phyloP scores from a whole-genome alignment of 2,888 invertebrate genomes.

The Leptarthrus brevirostris region DNA sequence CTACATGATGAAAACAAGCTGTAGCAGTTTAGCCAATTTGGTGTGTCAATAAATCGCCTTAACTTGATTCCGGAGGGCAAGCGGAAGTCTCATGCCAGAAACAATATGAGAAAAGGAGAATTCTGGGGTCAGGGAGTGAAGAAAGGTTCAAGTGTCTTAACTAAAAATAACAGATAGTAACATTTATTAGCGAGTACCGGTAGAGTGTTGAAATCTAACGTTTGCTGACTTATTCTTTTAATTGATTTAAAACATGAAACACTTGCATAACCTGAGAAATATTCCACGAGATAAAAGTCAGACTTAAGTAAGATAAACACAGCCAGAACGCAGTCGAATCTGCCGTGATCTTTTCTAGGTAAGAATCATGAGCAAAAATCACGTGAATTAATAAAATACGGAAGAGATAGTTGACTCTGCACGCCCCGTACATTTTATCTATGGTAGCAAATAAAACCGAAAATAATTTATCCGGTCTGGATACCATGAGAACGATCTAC shows the following conservation, averaged over 20 bases:
- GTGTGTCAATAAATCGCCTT: conserved; percentile 5
- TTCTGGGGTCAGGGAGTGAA: too few relatives aligned
- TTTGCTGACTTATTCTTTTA: too few relatives aligned
- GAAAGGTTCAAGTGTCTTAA: too few relatives aligned
- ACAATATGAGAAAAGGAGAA: too few relatives aligned
- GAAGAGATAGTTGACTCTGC: conserved; percentile 36
- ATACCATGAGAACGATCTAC: conserved; percentile 18
- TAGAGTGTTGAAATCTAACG: too few relatives aligned
- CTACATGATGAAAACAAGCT: conserved; percentile 16
- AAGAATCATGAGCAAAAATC: conserved; percentile 14
- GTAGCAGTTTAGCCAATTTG: conserved; percentile 26
- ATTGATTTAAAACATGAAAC: too few relatives aligned
- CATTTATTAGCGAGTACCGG: too few relatives aligned
- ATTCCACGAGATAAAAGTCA: conserved; percentile 15
- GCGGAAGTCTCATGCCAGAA: neutral
- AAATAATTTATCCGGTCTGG: conserved; percentile 32
- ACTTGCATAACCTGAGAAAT: too few relatives aligned
- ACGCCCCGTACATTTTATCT: conserved; percentile 28
- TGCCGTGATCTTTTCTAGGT: neutral
- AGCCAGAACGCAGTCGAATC: conserved; percentile 23
- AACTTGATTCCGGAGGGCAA: neutral
- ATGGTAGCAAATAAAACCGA: conserved; percentile 39
- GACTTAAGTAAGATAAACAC: conserved; percentile 1
- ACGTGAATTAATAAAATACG: conserved; percentile 43
- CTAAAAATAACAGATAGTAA: too few relatives aligned